phyloP scores from a whole-genome alignment of 2,888 invertebrate species.

The Troides helena region DNA sequence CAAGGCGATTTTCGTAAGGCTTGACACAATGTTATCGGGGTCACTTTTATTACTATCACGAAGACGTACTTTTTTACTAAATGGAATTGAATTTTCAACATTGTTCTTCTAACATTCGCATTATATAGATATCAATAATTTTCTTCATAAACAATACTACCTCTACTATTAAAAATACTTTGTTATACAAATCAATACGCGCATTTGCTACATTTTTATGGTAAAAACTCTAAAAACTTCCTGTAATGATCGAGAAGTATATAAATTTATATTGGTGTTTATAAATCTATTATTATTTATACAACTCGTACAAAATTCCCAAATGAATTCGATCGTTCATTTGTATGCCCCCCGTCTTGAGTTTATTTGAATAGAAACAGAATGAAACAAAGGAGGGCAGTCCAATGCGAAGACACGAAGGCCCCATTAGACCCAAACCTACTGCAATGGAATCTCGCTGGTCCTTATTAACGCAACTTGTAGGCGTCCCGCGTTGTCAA shows the following conservation, averaged over 20 bases:
- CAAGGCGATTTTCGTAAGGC: slow-evolving; percentile 71
- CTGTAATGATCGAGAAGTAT: not conserved
- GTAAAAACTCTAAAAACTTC: too few relatives aligned
- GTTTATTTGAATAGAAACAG: slow-evolving; percentile 31
- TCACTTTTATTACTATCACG: slow-evolving; percentile 15
- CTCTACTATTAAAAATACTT: too few relatives aligned
- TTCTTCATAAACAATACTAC: too few relatives aligned
- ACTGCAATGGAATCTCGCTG: slow-evolving; percentile 23
- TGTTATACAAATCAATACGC: too few relatives aligned
- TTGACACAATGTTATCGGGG: slow-evolving; percentile 46
- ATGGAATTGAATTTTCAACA: not conserved
- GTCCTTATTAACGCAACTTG: slow-evolving; percentile 49
- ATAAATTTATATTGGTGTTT: not conserved
- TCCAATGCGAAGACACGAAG: slow-evolving; percentile 13
- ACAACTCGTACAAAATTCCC: slow-evolving; percentile 16
- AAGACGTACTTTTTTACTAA: not conserved
- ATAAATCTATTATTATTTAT: not conserved
- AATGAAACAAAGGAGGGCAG: slow-evolving; percentile 29
- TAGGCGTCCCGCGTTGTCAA: slow-evolving; percentile 60
- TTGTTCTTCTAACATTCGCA: not conserved
- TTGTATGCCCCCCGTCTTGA: slow-evolving; percentile 21
- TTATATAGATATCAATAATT: too few relatives aligned
- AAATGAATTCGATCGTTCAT: slow-evolving; percentile 20
- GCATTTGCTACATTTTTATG: too few relatives aligned
- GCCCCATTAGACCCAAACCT: slow-evolving; percentile 21